Base-by-base conservation (phyloP, 2,888 invertebrate species). In the Diloba caeruleocephala region DNA sequence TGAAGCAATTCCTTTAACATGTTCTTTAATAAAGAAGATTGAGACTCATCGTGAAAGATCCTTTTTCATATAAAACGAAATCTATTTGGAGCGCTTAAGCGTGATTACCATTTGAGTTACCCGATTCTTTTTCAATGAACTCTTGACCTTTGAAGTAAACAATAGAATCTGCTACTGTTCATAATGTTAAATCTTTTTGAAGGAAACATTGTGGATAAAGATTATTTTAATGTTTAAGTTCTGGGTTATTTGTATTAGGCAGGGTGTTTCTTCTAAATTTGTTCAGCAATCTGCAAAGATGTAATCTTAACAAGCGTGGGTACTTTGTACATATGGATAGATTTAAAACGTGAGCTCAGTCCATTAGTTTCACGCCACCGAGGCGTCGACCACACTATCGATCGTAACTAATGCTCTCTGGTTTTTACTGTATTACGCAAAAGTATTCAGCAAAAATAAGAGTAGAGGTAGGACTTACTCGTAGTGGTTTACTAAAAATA, bases 291-390 rank as follows among this genome's bases (percentile, higher is more conserved):
- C 26, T 5, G 25, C 36, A 46, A 31, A 33, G 32, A 52, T 46
- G 26, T 50, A 46, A 54, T 51, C 43, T 54, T 41, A 59, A 46
- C 38, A 46, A 60, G 52, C 8, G 10, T 7, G 15, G 36, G 26
- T 49, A 46, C 37, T 49, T 42, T 46, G 31, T 53, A 55, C 42
- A 49, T 61, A 51, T 50, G 52, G 56, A 55, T 74, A 72, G 75
- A 78, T 76, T 78, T 72, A 72, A 76, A 78, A 76, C 71, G 68
- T 62, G 65, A 52, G 59, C 51, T 54, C 60, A 49, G 54, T 78
- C 77, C 79, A 81, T 82, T 81, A 81, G 76, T 77, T 75, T 61
- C 71, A 64, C 61, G 69, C 65, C 71, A 60, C 59, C 70, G 67
- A 68, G 62, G 65, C 71, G 56, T 63, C 50, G 39, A 68, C 79